phyloP scores from a whole-genome alignment of 1,140 invertebrate genomes.

The Drosophila kohkoa region DNA sequence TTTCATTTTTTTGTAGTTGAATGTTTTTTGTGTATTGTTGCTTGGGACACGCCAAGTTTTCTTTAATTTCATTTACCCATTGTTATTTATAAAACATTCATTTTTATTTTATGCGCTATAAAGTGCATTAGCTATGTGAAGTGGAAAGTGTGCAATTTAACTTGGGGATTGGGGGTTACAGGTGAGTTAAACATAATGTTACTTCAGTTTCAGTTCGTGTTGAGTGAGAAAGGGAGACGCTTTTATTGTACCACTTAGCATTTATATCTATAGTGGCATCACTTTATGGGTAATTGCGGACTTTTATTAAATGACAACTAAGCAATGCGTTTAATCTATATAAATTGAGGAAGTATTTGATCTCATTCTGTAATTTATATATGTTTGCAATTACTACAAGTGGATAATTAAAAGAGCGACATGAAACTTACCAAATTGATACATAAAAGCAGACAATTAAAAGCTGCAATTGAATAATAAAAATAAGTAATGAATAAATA shows the following conservation, averaged over 20 bases:
- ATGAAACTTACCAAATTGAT: neutral
- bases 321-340: neutral
- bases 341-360: neutral
- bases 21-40: conserved; percentile 15
- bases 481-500: too few relatives aligned
- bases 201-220: conserved; percentile 9
- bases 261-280: conserved; percentile 5
- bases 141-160: neutral
- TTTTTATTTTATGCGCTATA: conserved; percentile 72
- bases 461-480: neutral
- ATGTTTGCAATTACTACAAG: neutral
- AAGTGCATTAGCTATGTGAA: conserved; percentile 46
- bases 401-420: neutral
- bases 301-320: conserved; percentile 8
- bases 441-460: neutral
- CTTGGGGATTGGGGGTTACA: neutral
- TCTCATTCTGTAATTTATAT: neutral
- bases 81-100: conserved; percentile 79
- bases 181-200: conserved; percentile 30
- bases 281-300: conserved; percentile 14
- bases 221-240: neutral
- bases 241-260: conserved; percentile 26
- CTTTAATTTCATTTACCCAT: conserved; percentile 73
- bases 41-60: conserved; percentile 24
- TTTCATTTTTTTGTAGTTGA: conserved; percentile 45